Evolutionary conservation across 1,140 invertebrate genomes (phyloP), one percentile per base, ranked within the genome.

Genomic region (Meloidogyne floridensis): DNA sequence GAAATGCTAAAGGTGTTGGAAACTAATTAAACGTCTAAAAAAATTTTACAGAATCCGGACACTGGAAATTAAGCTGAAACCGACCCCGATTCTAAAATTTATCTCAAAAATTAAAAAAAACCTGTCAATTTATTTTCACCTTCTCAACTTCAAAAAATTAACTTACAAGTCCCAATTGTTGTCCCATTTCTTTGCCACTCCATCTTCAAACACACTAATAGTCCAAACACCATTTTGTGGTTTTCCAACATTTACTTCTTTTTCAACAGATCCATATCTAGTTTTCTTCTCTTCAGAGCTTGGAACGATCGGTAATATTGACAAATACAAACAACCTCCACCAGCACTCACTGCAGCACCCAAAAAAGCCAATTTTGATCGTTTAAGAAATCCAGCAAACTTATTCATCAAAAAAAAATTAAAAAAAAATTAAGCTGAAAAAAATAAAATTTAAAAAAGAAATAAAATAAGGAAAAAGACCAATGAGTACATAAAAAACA

Each of bases 81-180:
- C 32, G 32, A 32, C 32, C 32, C 32, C 32, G 32, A 32, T 32
- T 32, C 32, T 32, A 32, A 32, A 32, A 32, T 32, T 32, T 32
- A 32, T 32, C 32, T 32, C 32, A 32, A 32, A 32, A 32, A 32
- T 32, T 32, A 32, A 32, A 32, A 32, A 32, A 32, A 32, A 32
- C 32, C 32, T 32, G 32, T 32, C 32, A 32, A 32, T 32, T 32
- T 32, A 32, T 32, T 32, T 32, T 32, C 32, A 32, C 2, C 32
- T 32, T 32, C 2, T 32, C 32, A 32, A 32, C 32, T 32, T 32
- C 32, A 32, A 32, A 87, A 78, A 75, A 42, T 13, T 2, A 32
- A 77, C 85, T 75, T 53, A 87, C 86, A 79, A 78, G 80, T 88
- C 87, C 87, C 87, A 88, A 65, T 88, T 89, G 42, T 80, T 43